These are phyloP conservation scores for Lycia hirtaria DNA, from an alignment of 2,888 invertebrate genomes.

Conservation along the genomic window DNA sequence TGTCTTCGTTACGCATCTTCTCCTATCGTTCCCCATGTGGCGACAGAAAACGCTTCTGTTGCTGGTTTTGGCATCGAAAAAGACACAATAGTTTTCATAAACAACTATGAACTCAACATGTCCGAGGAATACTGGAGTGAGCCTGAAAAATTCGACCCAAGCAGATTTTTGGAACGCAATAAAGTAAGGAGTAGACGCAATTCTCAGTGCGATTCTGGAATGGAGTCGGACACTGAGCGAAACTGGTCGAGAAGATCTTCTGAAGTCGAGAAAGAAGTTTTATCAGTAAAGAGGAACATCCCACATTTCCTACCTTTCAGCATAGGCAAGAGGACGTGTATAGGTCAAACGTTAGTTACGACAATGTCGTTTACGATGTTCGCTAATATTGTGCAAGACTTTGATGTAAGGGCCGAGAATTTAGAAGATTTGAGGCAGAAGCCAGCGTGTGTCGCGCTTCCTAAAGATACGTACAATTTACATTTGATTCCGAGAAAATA, in stretches of 20 bases:
- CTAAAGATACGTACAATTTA: constrained; percentile 89
- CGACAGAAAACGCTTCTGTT: constrained; percentile 90
- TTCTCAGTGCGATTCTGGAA: constrained; percentile 84
- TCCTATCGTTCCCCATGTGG: constrained; percentile 96
- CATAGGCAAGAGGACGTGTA: constrained; percentile 94
- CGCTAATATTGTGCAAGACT: constrained; percentile 89
- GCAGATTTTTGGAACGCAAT: constrained; percentile 87
- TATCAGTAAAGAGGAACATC: constrained; percentile 81
- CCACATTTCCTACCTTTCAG: constrained; percentile 94
- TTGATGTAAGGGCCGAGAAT: constrained; percentile 86
- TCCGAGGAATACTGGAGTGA: constrained; percentile 90
- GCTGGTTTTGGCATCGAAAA: constrained; percentile 90
- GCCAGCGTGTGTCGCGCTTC: constrained; percentile 90
- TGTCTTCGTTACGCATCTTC: constrained; percentile 92
- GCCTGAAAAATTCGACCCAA: constrained; percentile 90
- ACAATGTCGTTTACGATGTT: constrained; percentile 91
- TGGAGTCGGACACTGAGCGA: constrained; percentile 81
- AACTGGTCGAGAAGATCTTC: constrained; percentile 50
- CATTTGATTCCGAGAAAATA: constrained; percentile 84
- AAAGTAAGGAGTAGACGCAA: constrained; percentile 67
- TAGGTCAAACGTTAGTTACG: constrained; percentile 92
- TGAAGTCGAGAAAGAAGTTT: constrained; percentile 67
- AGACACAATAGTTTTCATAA: constrained; percentile 93
- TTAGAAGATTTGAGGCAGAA: constrained; percentile 82
- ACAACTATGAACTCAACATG: constrained; percentile 92